These are phyloP conservation scores for Pyrrhosoma nymphula DNA, from an alignment of 2,888 invertebrate genomes.

Conservation along the genomic window DNA sequence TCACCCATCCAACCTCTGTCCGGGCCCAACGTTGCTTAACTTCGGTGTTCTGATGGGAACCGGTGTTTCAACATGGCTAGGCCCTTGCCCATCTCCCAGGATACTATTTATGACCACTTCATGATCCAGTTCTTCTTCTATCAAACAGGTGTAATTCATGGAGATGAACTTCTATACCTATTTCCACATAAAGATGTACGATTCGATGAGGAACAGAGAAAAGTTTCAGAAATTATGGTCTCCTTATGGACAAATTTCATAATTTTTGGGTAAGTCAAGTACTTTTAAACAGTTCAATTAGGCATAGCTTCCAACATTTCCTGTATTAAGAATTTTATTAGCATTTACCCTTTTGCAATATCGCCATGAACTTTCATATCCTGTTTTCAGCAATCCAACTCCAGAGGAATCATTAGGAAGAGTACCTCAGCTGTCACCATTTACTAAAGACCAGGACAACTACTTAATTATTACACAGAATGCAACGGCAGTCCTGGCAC, in stretches of 20 bases:
- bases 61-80: too few species aligned
- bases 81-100: too few species aligned
- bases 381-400: neutral
- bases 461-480: neutral
- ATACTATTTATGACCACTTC: neutral
- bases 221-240: neutral
- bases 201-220: neutral
- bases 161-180: slow-evolving; percentile 36
- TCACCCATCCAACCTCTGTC: too few species aligned
- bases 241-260: slow-evolving; percentile 38
- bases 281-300: too few species aligned
- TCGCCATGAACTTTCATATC: neutral
- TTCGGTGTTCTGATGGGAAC: too few species aligned
- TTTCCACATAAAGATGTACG: neutral
- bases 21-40: too few species aligned
- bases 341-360: neutral
- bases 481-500: neutral
- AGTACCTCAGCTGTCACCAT: neutral
- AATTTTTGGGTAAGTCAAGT: neutral
- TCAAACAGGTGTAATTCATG: slow-evolving; percentile 42
- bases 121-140: neutral
- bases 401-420: neutral
- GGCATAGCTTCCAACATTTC: too few species aligned
- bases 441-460: neutral
- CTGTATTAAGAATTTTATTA: neutral